These are phyloP conservation scores for Trichonephila inaurata DNA, from an alignment of 1,140 invertebrate genomes.

Conservation along the genomic window DNA sequence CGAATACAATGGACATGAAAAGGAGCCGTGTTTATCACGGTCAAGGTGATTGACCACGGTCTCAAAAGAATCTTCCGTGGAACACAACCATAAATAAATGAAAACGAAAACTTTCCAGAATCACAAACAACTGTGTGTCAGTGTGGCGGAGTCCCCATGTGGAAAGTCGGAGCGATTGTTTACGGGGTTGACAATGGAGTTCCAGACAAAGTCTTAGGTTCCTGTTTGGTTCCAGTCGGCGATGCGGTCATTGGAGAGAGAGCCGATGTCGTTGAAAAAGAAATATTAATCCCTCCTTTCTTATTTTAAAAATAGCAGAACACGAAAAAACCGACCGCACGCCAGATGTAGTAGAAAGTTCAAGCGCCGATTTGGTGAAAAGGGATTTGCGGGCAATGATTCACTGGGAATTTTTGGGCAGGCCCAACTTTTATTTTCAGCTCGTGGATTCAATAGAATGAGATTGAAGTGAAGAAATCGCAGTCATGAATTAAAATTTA, in stretches of 20 bases:
- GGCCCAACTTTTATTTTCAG: neutral
- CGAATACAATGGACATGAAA: neutral
- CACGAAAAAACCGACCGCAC: neutral
- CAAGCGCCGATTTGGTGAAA: slow-evolving; percentile 66
- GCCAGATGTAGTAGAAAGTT: neutral
- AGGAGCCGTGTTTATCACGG: neutral
- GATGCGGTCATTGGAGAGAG: neutral
- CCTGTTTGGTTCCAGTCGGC: slow-evolving; percentile 38
- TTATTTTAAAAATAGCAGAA: slow-evolving; percentile 8
- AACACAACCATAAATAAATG: no score
- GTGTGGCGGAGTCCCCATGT: slow-evolving; percentile 11
- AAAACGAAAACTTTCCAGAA: neutral
- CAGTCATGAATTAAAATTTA: no score
- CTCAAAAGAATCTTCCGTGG: slow-evolving; percentile 4
- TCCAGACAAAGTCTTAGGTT: slow-evolving; percentile 7
- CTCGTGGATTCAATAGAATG: no score
- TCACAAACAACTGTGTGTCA: slow-evolving; percentile 55
- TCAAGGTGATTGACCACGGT: slow-evolving; percentile 59
- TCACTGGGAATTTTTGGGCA: neutral
- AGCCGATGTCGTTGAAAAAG: no score
- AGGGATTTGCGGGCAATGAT: neutral
- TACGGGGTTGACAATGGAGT: slow-evolving; percentile 8
- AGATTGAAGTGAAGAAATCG: no score
- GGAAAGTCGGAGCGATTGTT: neutral
- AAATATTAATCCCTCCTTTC: slow-evolving; percentile 24